Evolutionary conservation across 1,140 invertebrate genomes (phyloP), one percentile per base, ranked within the genome.

Genomic region (Oppia nitens): DNA sequence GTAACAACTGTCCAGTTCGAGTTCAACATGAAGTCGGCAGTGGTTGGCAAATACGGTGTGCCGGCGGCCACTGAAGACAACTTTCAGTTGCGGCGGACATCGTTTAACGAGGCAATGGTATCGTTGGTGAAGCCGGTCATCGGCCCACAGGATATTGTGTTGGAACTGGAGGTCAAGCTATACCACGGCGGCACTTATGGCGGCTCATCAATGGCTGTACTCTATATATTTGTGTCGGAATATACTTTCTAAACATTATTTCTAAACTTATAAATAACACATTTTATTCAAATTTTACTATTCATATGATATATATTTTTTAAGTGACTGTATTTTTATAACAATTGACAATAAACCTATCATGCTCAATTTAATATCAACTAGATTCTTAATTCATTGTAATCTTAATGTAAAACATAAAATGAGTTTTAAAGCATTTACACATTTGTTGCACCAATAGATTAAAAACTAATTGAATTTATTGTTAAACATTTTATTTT

Each of bases 61-160:
- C 61, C 71, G 32, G 73, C 73, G 1, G 83, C 80, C 0, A 78
- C 47, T 29, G 74, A 81, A 47, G 75, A 76, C 3, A 81, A 79
- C 64, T 89, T 90, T 66, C 76, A 78, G 64, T 76, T 79, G 64
- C 61, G 68, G 21, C 52, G 66, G 25, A 66, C 66, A 9, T 24
- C 67, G 69, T 50, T 77, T 77, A 79, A 83, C 57, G 79, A 87
- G 68, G 87, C 82, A 0, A 77, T 83, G 24, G 73, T 93, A 17
- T 76, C 82, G 3, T 67, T 95, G 29, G 77, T 81, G 0, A 76
- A 77, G 63, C 74, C 80, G 0, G 77, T 94, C 2, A 72, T 78
- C 49, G 90, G 89, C 0, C 88, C 90, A 0, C 88, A 94, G 71
- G 88, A 91, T 65, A 82, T 94, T 48, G 83, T 91, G 60, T 68